phyloP scores from a whole-genome alignment of 1,140 invertebrate species.

The Drosophila asahinai region DNA sequence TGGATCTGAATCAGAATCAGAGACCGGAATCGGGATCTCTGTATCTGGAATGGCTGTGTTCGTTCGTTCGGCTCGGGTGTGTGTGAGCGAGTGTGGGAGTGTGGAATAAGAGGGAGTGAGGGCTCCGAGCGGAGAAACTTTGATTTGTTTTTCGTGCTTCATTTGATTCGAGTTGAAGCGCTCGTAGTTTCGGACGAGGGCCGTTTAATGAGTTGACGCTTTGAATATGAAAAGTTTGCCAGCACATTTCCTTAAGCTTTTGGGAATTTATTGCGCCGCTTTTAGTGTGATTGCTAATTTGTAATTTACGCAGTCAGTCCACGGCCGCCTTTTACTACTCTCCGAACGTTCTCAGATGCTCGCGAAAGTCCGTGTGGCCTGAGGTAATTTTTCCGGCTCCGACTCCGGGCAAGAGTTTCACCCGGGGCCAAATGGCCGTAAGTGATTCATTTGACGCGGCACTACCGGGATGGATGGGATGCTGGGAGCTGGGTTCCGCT shows the following conservation, averaged over 20 bases:
- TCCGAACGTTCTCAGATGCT: slow-evolving; percentile 49
- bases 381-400: neutral
- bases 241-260: slow-evolving; percentile 35
- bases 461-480: slow-evolving; percentile 44
- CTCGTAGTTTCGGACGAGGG: slow-evolving; percentile 61
- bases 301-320: slow-evolving; percentile 81
- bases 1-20: slow-evolving; percentile 29
- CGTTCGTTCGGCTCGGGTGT: neutral
- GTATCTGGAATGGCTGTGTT: slow-evolving; percentile 1
- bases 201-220: slow-evolving; percentile 82
- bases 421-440: slow-evolving; percentile 63
- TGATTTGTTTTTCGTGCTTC: slow-evolving; percentile 83
- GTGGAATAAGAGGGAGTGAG: slow-evolving; percentile 10
- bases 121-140: slow-evolving; percentile 51
- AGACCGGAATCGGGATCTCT: slow-evolving; percentile 12
- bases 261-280: slow-evolving; percentile 67
- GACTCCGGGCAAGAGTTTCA: slow-evolving; percentile 35
- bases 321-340: slow-evolving; percentile 70
- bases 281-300: slow-evolving; percentile 84
- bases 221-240: slow-evolving; percentile 79
- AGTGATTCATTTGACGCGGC: slow-evolving; percentile 76
- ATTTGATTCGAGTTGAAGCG: slow-evolving; percentile 72
- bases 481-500: slow-evolving; percentile 26
- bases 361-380: slow-evolving; percentile 2
- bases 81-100: slow-evolving; percentile 1